A percentile compares a stretch with the other conserved stretches of the same genome.
phyloP scores from a whole-genome alignment of 1,140 invertebrate genomes.

The Euura lappo region DNA sequence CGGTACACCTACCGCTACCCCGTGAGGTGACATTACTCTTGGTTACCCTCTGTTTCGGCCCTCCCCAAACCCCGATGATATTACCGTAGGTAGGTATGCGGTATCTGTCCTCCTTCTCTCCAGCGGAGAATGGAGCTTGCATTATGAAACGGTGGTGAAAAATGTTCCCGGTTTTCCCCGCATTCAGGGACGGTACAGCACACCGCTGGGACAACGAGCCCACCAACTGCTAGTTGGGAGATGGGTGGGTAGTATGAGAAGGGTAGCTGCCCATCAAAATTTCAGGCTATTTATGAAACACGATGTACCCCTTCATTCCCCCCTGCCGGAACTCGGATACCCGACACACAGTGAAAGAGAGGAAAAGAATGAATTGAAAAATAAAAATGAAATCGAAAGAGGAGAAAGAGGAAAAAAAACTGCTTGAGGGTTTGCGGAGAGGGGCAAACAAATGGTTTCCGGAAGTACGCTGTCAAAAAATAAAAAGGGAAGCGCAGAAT shows the following conservation, averaged over 20 bases:
- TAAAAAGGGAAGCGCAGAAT: background rate
- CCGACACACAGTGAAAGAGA: background rate
- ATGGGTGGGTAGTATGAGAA: background rate
- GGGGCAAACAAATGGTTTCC: background rate
- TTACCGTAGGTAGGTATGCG: background rate
- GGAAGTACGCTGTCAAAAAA: background rate
- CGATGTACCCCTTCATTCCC: background rate
- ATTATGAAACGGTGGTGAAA: constrained; percentile 5
- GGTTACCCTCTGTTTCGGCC: background rate
- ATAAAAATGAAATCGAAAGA: constrained; percentile 10
- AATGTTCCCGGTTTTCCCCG: background rate
- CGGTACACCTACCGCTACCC: background rate
- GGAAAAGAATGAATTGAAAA: background rate
- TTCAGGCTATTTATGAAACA: background rate
- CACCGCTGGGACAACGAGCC: background rate
- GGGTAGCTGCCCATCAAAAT: background rate
- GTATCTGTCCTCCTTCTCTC: background rate
- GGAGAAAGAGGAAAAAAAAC: constrained; percentile 3
- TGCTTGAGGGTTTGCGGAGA: background rate
- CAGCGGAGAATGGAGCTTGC: background rate
- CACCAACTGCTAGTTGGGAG: background rate
- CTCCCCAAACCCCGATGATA: background rate
- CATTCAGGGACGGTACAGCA: background rate
- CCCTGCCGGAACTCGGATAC: too few relatives aligned
- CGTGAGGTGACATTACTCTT: constrained; percentile 2